Evolutionary conservation across 2,888 invertebrate species (phyloP).

Genomic region (Pinctada fucata): DNA sequence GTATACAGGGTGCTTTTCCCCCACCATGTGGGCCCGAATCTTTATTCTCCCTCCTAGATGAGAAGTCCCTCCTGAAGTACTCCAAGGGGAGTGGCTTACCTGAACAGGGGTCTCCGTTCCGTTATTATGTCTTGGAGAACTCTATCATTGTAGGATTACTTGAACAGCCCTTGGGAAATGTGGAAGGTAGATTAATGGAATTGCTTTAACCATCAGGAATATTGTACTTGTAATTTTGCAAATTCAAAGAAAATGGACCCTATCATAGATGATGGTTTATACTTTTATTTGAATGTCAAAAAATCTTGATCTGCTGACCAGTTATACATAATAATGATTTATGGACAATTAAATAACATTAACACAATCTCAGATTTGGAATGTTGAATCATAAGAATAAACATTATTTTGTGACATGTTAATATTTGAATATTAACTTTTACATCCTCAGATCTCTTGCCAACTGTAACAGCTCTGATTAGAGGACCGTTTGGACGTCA

Average conservation of each 20-base stretch:
- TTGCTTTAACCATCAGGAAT: too few relatives aligned
- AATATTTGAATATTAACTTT: background rate
- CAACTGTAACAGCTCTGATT: slow-evolving; percentile 91
- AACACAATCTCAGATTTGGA: too few relatives aligned
- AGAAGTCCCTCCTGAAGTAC: slow-evolving; percentile 87
- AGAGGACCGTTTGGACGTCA: slow-evolving; percentile 95
- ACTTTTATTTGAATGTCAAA: too few relatives aligned
- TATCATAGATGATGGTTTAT: too few relatives aligned
- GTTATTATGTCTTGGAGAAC: slow-evolving; percentile 94
- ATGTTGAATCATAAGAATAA: background rate
- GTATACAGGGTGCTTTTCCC: slow-evolving; percentile 86
- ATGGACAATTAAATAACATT: too few relatives aligned
- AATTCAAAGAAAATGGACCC: too few relatives aligned
- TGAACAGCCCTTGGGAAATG: slow-evolving; percentile 93
- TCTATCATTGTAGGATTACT: slow-evolving; percentile 91
- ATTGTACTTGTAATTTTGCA: too few relatives aligned
- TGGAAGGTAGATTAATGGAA: slow-evolving; percentile 78
- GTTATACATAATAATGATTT: too few relatives aligned
- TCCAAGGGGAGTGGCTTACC: slow-evolving; percentile 78
- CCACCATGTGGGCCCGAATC: slow-evolving; percentile 90
- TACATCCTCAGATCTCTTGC: slow-evolving; percentile 86
- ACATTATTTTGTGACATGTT: background rate
- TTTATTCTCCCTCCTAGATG: slow-evolving; percentile 91
- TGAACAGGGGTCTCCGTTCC: slow-evolving; percentile 79
- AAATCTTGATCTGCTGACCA: too few relatives aligned